These are phyloP conservation scores for Micrasema minimum DNA, from an alignment of 1,140 invertebrate species.

Conservation along the genomic window DNA sequence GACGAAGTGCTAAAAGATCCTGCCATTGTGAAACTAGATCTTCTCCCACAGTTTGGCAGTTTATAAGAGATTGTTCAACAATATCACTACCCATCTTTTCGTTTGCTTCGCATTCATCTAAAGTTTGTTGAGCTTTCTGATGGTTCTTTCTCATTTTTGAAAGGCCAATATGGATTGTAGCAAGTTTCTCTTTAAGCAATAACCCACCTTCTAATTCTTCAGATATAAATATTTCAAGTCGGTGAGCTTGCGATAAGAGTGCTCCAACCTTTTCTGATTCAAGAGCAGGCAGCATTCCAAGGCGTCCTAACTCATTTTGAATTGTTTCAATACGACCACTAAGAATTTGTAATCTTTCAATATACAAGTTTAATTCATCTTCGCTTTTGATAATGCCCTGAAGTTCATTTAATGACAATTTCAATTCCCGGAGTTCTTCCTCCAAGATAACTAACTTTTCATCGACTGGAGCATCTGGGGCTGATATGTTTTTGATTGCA, in stretches of 20 bases:
- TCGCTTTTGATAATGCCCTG: constrained; percentile 83
- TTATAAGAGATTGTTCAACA: constrained; percentile 75
- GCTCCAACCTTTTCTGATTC: constrained; percentile 81
- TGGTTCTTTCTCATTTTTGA: constrained; percentile 74
- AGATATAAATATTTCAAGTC: constrained; percentile 74
- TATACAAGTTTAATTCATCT: constrained; percentile 82
- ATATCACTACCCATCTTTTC: constrained; percentile 77
- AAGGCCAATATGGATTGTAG: constrained; percentile 75
- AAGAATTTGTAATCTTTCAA: constrained; percentile 81
- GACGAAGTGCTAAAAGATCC: constrained; percentile 77
- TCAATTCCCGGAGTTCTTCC: constrained; percentile 77
- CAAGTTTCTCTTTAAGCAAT: constrained; percentile 76
- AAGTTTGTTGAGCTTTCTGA: constrained; percentile 68
- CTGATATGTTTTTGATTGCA: constrained; percentile 74
- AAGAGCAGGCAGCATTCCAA: constrained; percentile 76
- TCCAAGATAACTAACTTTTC: constrained; percentile 79
- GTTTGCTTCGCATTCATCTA: constrained; percentile 77
- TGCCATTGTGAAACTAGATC: constrained; percentile 77
- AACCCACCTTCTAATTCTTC: constrained; percentile 80
- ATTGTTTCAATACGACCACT: constrained; percentile 78
- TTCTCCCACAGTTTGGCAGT: constrained; percentile 73
- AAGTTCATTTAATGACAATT: constrained; percentile 73
- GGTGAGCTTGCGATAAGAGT: constrained; percentile 73
- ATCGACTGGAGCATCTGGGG: constrained; percentile 75
- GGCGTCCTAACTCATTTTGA: constrained; percentile 79